These are phyloP conservation scores for Magallana angulata DNA, from an alignment of 1,140 invertebrate species.

Conservation along the genomic window DNA sequence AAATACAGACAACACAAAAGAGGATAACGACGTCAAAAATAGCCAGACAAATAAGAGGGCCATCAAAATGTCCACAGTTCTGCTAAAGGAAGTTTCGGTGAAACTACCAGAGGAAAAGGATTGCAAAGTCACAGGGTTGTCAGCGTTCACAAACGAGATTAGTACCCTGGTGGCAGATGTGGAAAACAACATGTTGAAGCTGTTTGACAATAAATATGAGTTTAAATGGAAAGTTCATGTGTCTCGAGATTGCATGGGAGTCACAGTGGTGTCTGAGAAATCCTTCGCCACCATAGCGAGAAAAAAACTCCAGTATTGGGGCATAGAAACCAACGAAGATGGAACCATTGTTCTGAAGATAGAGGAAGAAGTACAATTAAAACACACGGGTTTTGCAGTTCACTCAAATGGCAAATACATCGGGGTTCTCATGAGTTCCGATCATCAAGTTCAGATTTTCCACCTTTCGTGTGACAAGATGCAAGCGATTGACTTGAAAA, in stretches of 20 bases:
- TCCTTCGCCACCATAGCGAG: slow-evolving; percentile 17
- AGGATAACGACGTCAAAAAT: background rate
- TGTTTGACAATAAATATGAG: slow-evolving; percentile 3
- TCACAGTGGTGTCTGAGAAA: slow-evolving; percentile 14
- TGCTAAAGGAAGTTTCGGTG: slow-evolving; percentile 15
- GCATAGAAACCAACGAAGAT: background rate
- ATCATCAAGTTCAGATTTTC: slow-evolving; percentile 34
- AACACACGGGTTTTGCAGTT: background rate
- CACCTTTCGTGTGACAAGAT: background rate
- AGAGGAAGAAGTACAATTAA: slow-evolving; percentile 24
- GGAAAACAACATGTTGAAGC: slow-evolving; percentile 24
- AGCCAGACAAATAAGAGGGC: background rate
- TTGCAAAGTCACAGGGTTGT: slow-evolving; percentile 14
- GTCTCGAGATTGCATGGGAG: background rate
- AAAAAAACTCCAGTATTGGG: slow-evolving; percentile 15
- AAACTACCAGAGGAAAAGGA: slow-evolving; percentile 17
- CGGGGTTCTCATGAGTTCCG: slow-evolving; percentile 7
- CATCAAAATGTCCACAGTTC: slow-evolving; percentile 15
- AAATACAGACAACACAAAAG: background rate
- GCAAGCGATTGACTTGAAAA: slow-evolving; percentile 14
- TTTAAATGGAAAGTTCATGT: background rate
- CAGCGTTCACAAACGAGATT: background rate
- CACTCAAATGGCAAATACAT: slow-evolving; percentile 30
- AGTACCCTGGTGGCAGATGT: slow-evolving; percentile 13
- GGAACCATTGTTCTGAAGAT: background rate